Base-by-base conservation (phyloP, 1,140 invertebrate species). In the Lanistes nyassanus region DNA sequence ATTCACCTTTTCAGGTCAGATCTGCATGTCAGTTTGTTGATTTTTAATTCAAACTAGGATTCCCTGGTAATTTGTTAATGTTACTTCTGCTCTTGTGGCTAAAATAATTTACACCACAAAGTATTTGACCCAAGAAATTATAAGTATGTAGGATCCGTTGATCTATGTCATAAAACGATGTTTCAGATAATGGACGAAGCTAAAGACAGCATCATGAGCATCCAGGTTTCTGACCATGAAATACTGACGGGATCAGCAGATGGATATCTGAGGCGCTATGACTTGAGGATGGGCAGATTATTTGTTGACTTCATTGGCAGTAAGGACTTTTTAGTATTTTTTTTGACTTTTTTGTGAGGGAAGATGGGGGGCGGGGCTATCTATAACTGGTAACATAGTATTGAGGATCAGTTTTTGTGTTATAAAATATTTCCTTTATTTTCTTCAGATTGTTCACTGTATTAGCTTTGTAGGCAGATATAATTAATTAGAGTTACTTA, bases 231-330 rank as follows among this genome's bases (percentile, higher is more conserved):
- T 34, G 93, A 96, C 89, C 92, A 97, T 90, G 95, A 98, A 92
- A 96, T 99, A 82, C 89, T 98, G 62, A 94, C 95, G 2, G 93
- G 93, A 29, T 98, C 96, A 13, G 92, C 97, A n/a, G 98, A 99
- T 89, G 93, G 94, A 65, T 94, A 93, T 85, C 91, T 97, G 13
- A 90, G 97, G 31, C 90, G 94, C 80, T 99, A 99, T 88, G 98
- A 99, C 90, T 92, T 99, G 39, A 90, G 98, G 53, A 92, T 93
- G 79, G 97, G 96, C 0, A 91, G 94, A 88, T 90, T 98, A 82
- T 91, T 92, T 77, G 91, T 92, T n/a, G 97, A 99, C 90, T 95
- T 93, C 89, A 91, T 98, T 80, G 96, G 95, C 79, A 92, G 94
- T 94, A 88, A 88, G 85, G 85, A 51, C 11, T 69, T 66, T 34